Percentiles rank a stretch among this genome's conserved stretches.
Evolutionary conservation across 2,113 vertebrate genomes (phyloP).

Genomic region (Oxyura jamaicensis): DNA sequence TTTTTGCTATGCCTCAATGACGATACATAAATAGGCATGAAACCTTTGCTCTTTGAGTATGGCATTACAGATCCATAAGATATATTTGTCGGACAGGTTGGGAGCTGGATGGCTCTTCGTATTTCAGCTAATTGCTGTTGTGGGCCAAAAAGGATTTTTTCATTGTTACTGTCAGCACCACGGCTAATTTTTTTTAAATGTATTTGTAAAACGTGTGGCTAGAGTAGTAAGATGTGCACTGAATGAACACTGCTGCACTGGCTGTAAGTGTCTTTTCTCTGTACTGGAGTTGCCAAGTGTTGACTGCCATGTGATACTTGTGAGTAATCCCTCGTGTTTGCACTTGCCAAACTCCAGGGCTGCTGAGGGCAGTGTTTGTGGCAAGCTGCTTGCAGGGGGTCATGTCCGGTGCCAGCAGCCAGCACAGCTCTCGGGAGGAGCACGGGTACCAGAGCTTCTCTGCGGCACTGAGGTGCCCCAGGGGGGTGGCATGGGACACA

Average conservation of each 20-base stretch:
- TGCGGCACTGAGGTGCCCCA: accelerated
- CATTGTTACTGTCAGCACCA: not conserved
- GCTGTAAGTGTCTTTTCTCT: not conserved
- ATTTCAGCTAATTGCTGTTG: not conserved
- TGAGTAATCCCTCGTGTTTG: not conserved
- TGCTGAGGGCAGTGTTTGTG: accelerated
- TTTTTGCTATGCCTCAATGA: accelerated
- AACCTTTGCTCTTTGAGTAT: not conserved
- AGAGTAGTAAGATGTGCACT: not conserved
- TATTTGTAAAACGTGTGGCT: not conserved
- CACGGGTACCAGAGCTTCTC: not conserved
- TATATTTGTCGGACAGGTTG: not conserved
- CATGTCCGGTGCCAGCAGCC: not conserved
- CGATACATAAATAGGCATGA: not conserved
- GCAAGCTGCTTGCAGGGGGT: not conserved
- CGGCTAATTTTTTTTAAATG: not conserved
- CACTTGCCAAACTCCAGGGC: not conserved
- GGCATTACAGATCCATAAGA: not conserved
- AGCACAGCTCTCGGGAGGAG: not conserved
- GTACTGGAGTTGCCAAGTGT: not conserved
- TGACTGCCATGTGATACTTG: not conserved
- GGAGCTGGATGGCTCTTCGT: not conserved
- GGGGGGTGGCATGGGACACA: not conserved
- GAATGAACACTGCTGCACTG: not conserved
- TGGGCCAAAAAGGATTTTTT: not conserved